A percentile compares a stretch with the other conserved stretches of the same genome.
Conservation (phyloP, 2,113 vertebrate species). For the Oceanodroma tethys region DNA sequence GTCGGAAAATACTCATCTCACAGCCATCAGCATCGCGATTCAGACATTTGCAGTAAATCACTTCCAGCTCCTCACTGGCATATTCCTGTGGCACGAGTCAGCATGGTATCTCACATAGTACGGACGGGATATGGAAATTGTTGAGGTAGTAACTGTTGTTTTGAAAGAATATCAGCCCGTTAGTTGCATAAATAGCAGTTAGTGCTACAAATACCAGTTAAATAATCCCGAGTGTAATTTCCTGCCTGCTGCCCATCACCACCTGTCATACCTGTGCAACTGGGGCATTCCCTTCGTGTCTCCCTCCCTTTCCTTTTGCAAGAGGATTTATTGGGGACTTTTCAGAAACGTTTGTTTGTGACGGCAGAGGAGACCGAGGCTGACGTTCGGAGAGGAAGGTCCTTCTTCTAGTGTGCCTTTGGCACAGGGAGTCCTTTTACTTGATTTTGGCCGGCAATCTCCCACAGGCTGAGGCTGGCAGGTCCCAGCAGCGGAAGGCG, state of each 20-base stretch:
- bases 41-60: rapidly evolving
- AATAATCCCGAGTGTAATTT: background rate
- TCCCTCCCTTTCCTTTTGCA: background rate
- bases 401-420: no score
- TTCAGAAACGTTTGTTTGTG: background rate
- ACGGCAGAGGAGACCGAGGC: background rate
- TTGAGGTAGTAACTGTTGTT: background rate
- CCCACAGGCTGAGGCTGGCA: background rate
- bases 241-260: background rate
- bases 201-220: no score
- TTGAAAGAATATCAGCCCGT: background rate
- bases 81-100: background rate
- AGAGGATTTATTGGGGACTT: background rate
- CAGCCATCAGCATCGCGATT: background rate
- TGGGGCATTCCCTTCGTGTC: background rate
- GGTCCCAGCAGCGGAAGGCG: background rate
- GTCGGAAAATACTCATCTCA: rapidly evolving
- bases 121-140: rapidly evolving
- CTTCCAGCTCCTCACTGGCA: background rate
- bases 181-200: background rate
- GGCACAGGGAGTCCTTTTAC: background rate
- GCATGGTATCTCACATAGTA: rapidly evolving
- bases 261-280: background rate
- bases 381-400: no score
- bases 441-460: background rate